Conservation (phyloP, 2,888 invertebrate species). For the Yponomeuta sedellus region DNA sequence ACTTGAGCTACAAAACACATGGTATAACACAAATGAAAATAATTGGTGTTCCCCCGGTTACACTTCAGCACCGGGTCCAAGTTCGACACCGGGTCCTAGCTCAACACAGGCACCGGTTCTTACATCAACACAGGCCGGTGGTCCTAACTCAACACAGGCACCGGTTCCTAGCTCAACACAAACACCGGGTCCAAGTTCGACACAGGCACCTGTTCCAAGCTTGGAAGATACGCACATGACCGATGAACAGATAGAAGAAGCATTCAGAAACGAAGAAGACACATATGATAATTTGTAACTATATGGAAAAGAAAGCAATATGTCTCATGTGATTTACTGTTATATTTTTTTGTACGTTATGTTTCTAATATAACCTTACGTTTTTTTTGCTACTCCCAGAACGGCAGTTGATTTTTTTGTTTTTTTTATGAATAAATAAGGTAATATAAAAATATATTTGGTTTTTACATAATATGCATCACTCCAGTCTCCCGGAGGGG, state of each 20-base stretch:
- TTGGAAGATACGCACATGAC: constrained; percentile 20
- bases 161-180: constrained; percentile 22
- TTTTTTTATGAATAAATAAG: too few relatives aligned
- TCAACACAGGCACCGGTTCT: constrained; percentile 20
- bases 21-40: constrained; percentile 23
- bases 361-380: constrained; percentile 19
- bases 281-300: constrained; percentile 22
- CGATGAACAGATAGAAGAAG: constrained; percentile 22
- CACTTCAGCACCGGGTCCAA: constrained; percentile 22
- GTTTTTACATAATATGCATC: constrained; percentile 23
- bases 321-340: constrained; percentile 22
- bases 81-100: constrained; percentile 22
- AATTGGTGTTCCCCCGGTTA: constrained; percentile 23
- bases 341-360: constrained; percentile 20
- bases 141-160: constrained; percentile 19
- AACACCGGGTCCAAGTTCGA: constrained; percentile 22
- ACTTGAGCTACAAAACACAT: constrained; percentile 22
- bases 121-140: constrained; percentile 20
- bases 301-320: too few relatives aligned
- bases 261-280: constrained; percentile 23
- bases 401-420: too few relatives aligned
- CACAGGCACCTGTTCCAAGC: constrained; percentile 20
- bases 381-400: constrained; percentile 19
- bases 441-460: too few relatives aligned
- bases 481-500: constrained; percentile 23